phyloP scores from a whole-genome alignment of 2,113 vertebrate species.

The Xenopus laevis region DNA sequence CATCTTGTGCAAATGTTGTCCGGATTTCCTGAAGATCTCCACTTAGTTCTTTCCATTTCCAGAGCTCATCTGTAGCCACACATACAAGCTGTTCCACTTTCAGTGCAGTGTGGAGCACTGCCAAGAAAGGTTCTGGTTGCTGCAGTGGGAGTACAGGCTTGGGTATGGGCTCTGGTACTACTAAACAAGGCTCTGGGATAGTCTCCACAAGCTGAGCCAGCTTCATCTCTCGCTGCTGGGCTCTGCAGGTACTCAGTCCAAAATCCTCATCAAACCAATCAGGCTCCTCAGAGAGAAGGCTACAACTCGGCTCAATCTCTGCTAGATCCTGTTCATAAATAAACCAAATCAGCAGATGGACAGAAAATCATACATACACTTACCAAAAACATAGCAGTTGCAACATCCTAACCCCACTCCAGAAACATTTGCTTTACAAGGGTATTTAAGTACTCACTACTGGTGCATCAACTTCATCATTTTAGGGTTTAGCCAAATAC shows the following conservation, averaged over 20 bases:
- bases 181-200: conserved; percentile 53
- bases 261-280: conserved; percentile 99
- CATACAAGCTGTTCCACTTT: conserved; percentile 85
- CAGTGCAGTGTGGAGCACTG: conserved; percentile 78
- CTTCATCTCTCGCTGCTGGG: conserved; percentile 75
- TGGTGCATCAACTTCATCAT: no score
- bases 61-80: conserved; percentile 78
- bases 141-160: conserved; percentile 60
- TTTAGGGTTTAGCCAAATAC: no score
- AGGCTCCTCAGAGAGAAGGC: conserved; percentile 85
- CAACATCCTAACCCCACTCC: not conserved
- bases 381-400: not conserved
- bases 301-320: conserved; percentile 85
- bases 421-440: not conserved
- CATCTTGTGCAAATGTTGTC: not conserved
- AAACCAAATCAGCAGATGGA: no score
- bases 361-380: no score
- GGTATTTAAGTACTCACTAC: no score
- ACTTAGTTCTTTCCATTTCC: conserved; percentile 77
- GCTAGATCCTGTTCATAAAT: conserved; percentile 86
- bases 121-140: conserved; percentile 75
- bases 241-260: conserved; percentile 82
- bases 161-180: conserved; percentile 63
- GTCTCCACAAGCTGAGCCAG: not conserved
- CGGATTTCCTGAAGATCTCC: conserved; percentile 55